Conservation (phyloP, 1,140 invertebrate genomes). For the Monomorium pharaonis region DNA sequence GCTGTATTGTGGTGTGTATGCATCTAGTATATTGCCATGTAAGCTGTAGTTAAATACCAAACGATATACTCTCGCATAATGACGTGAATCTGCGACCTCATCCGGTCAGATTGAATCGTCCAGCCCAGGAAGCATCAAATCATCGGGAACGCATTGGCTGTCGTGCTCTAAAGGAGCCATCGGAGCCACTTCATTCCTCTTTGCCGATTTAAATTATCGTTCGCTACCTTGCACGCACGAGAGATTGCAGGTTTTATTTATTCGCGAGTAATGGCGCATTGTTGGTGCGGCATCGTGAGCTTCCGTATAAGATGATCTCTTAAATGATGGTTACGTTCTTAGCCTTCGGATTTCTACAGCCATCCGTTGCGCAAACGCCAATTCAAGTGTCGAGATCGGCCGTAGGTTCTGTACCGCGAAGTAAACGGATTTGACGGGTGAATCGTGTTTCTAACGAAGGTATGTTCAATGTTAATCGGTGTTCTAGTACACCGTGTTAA, state of each 20-base stretch:
- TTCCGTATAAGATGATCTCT: slow-evolving; percentile 45
- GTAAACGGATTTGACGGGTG: background rate
- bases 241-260: slow-evolving; percentile 50
- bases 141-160: slow-evolving; percentile 28
- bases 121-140: slow-evolving; percentile 57
- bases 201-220: slow-evolving; percentile 38
- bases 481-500: too few species aligned
- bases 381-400: slow-evolving; percentile 3
- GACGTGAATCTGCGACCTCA: slow-evolving; percentile 67
- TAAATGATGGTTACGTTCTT: slow-evolving; percentile 10
- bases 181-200: background rate
- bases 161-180: slow-evolving; percentile 6
- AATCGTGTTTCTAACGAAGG: background rate
- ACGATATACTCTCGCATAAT: slow-evolving; percentile 59
- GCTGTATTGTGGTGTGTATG: background rate
- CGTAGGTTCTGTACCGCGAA: background rate
- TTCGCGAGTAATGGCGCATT: slow-evolving; percentile 42
- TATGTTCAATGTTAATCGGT: background rate
- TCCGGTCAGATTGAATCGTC: slow-evolving; percentile 66
- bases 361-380: background rate
- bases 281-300: background rate
- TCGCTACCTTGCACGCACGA: background rate
- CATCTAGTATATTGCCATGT: slow-evolving; percentile 36
- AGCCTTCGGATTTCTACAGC: background rate
- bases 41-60: slow-evolving; percentile 63